A percentile compares a stretch with the other conserved stretches of the same genome.
Conservation (phyloP, 2,888 invertebrate species). For the Eupithecia abbreviata region DNA sequence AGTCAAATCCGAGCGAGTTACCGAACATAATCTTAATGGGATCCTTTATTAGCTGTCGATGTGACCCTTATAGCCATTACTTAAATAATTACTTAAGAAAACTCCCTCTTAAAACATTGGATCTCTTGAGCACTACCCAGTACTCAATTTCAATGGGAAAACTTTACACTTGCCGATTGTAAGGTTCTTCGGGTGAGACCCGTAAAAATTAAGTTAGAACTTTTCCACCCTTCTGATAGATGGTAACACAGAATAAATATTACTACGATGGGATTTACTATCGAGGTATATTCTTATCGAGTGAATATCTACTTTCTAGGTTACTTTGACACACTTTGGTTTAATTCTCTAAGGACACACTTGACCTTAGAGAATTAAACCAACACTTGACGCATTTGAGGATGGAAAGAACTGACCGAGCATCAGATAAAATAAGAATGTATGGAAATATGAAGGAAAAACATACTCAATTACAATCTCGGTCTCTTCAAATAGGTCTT, state of each 20-base stretch:
- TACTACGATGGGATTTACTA: background rate
- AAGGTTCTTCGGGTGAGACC: background rate
- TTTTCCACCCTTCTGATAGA: background rate
- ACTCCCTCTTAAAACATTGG: conserved; percentile 26
- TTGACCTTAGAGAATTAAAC: too few species aligned
- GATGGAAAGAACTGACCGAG: background rate
- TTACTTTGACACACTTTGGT: background rate
- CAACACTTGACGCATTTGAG: background rate
- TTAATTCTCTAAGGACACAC: too few species aligned
- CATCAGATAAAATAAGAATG: background rate
- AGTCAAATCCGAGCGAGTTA: background rate
- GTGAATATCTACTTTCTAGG: background rate
- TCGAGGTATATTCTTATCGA: background rate
- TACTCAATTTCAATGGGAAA: conserved; percentile 44
- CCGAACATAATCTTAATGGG: conserved; percentile 12
- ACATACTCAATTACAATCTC: too few species aligned
- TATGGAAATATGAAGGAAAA: background rate
- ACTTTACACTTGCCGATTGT: conserved; percentile 11
- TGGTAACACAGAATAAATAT: background rate
- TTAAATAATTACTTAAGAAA: conserved; percentile 31
- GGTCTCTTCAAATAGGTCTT: too few species aligned
- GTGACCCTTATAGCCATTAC: conserved; percentile 42
- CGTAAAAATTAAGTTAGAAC: background rate
- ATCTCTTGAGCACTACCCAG: conserved; percentile 33
- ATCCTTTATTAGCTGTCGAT: conserved; percentile 58